A percentile compares a stretch with the other conserved stretches of the same genome.
These are phyloP conservation scores for Temnothorax longispinosus DNA, from an alignment of 1,140 invertebrate species.

Conservation along the genomic window DNA sequence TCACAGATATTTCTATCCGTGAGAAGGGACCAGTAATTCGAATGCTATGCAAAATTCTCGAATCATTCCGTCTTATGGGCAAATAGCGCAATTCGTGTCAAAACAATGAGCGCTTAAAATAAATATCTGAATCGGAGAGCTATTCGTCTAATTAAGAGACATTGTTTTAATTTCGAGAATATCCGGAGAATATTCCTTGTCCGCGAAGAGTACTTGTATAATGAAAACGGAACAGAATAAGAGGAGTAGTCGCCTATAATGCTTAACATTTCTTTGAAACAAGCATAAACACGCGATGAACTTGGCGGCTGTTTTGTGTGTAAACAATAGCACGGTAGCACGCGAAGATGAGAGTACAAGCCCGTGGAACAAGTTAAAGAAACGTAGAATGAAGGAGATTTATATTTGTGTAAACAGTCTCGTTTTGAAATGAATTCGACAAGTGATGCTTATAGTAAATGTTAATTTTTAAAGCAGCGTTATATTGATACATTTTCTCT, in stretches of 20 bases:
- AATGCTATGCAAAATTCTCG: neutral
- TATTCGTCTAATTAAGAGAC: neutral
- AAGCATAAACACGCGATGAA: slow-evolving; percentile 43
- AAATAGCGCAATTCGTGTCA: neutral
- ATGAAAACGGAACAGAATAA: neutral
- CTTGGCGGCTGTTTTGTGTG: slow-evolving; percentile 45
- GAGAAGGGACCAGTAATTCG: neutral
- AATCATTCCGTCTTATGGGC: neutral
- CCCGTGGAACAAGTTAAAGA: slow-evolving; percentile 31
- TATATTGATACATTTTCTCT: neutral
- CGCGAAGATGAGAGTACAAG: slow-evolving; percentile 21
- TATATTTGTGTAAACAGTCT: slow-evolving; percentile 40
- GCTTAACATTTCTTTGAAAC: slow-evolving; percentile 43
- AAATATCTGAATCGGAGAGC: neutral
- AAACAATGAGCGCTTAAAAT: neutral
- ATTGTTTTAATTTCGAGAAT: neutral
- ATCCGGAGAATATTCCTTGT: neutral
- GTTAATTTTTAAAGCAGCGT: neutral
- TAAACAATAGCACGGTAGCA: slow-evolving; percentile 43
- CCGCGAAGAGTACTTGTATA: neutral
- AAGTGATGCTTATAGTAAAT: neutral
- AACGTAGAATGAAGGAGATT: slow-evolving; percentile 32
- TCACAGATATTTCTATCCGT: neutral
- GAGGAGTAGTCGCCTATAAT: slow-evolving; percentile 1
- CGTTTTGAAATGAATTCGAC: neutral